Percentiles rank a stretch among this genome's conserved stretches.
Conservation (phyloP, 2,113 vertebrate genomes). For the Hiodon tergisus region DNA sequence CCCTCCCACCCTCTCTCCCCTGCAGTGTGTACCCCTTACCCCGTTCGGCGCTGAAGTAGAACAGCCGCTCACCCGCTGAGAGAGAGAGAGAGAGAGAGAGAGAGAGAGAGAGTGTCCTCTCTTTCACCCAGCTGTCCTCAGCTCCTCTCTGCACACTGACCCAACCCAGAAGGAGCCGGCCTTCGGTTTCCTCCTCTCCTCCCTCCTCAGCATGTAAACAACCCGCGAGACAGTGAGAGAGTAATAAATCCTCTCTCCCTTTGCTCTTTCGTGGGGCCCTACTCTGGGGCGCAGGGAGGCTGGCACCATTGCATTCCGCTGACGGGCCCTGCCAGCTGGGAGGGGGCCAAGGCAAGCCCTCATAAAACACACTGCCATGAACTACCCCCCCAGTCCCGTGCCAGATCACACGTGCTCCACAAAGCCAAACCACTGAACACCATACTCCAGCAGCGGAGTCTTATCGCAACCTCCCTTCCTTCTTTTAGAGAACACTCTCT, state of each 20-base stretch:
- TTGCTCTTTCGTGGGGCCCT: too few relatives aligned
- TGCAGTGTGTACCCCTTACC: too few relatives aligned
- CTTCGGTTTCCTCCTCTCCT: not conserved
- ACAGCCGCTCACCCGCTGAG: too few relatives aligned
- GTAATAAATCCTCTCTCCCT: too few relatives aligned
- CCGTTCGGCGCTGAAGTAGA: too few relatives aligned
- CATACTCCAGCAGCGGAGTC: not conserved
- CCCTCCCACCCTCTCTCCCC: slow-evolving; percentile 42
- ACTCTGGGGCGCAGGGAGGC: too few relatives aligned
- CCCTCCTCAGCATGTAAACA: not conserved
- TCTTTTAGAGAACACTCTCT: not conserved
- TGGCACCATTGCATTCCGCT: too few relatives aligned
- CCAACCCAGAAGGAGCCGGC: slow-evolving; percentile 3
- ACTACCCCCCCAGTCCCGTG: not conserved
- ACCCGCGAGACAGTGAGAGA: too few relatives aligned
- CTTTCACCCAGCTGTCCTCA: slow-evolving; percentile 28
- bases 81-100: too few relatives aligned
- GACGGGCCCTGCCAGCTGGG: slow-evolving; percentile 48
- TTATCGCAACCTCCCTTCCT: not conserved
- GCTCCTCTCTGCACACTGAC: slow-evolving; percentile 32
- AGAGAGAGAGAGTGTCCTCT: not conserved
- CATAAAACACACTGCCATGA: slow-evolving; percentile 44
- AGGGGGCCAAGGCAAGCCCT: slow-evolving; percentile 41
- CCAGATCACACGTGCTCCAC: not conserved
- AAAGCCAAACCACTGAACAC: not conserved